Base-by-base conservation (phyloP, 2,888 invertebrate species). In the Epinotia nisella region DNA sequence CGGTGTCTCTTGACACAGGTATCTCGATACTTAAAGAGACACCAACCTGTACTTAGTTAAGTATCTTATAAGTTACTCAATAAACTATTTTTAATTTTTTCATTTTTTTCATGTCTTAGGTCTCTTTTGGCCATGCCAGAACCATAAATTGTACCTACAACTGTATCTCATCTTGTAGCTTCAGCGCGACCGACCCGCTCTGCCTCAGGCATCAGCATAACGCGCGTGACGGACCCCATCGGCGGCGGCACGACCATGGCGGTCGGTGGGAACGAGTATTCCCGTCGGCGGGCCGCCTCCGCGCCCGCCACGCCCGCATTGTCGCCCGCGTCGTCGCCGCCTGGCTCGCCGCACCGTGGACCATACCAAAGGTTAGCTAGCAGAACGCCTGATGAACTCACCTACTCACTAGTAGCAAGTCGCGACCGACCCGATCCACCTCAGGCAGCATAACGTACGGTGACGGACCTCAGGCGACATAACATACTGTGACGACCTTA, bases 281-380 rank as follows among this genome's bases (percentile, higher is more conserved):
- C 94, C 75, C 82, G 95, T 75, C 79, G 95, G 75, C 90, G 95
- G 29, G 95, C 95, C 13, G 95, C 96, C 64, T 96, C 97, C 15
- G 97, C 97, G 55, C 97, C 97, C 19, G 94, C 94, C 53, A 96
- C 97, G 17, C 97, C 97, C 0, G 94, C 95, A 69, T 91, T 95
- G 49, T 97, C 96, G 56, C 97, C 97, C 60, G 97, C 97, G 62
- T 94, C 95, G 51, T 96, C 97, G 51, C 97, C 97, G 24, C 95
- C 96, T 64, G 95, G 96, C 75, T 95, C 95, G 76, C 94, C 95
- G 62, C 91, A 94, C 73, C 85, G 94, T 56, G 86, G 88, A 19
- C 82, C 84, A 1, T 4, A 29, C 19, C 90, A 91, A 76, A 90
- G 92, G 92, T 91, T 74, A 80, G 69, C n/a, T 56, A 15, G 4